Conservation (phyloP, 35 echinoderm and acorn worm genomes). For the Ophiothrix spiculata region DNA sequence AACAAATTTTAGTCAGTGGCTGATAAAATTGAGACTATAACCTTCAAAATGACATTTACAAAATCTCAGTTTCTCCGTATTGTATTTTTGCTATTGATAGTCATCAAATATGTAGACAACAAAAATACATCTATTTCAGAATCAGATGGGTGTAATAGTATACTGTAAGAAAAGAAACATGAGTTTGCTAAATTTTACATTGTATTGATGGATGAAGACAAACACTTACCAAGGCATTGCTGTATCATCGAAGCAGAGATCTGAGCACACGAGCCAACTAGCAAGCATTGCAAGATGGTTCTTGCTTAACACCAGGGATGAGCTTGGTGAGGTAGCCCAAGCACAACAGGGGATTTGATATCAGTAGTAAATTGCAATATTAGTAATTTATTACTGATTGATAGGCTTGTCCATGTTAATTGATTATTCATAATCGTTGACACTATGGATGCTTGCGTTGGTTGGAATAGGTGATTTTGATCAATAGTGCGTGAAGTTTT, state of each 20-base stretch:
- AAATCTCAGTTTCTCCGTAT: background rate
- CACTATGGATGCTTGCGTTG: background rate
- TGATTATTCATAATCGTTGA: slow-evolving; percentile 11
- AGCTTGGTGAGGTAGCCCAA: background rate
- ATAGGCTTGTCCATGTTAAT: slow-evolving; percentile 3
- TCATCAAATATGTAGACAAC: background rate
- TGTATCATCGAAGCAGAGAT: too few species aligned
- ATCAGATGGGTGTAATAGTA: background rate
- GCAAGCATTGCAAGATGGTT: too few species aligned
- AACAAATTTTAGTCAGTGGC: background rate
- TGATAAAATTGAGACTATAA: background rate
- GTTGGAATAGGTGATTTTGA: background rate
- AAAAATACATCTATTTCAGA: background rate
- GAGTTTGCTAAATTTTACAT: background rate
- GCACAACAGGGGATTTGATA: background rate
- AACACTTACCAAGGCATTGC: too few species aligned
- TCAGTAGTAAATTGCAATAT: background rate
- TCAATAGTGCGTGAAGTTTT: background rate
- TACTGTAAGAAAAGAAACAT: background rate
- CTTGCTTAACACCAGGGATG: background rate
- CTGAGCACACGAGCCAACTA: too few species aligned
- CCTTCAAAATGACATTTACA: background rate
- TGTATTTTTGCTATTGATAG: background rate
- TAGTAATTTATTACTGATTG: background rate
- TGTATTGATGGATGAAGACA: background rate